These are phyloP conservation scores for Caenorhabditis inopinata DNA, from an alignment of 1,140 invertebrate genomes.

Conservation along the genomic window DNA sequence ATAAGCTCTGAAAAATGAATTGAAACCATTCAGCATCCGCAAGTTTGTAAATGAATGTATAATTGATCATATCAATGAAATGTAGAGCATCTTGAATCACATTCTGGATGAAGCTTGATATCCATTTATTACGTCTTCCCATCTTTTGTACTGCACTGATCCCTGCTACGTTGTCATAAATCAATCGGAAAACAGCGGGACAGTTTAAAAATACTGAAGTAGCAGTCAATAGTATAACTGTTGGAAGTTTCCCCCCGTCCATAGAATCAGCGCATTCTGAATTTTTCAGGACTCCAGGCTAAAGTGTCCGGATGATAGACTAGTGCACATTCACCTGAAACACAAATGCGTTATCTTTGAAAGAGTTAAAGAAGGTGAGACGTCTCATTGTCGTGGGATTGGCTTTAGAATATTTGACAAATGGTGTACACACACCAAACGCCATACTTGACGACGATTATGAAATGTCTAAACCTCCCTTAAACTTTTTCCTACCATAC, in stretches of 20 bases:
- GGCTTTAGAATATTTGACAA: too few relatives aligned
- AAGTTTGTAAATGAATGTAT: background rate
- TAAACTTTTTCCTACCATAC: background rate
- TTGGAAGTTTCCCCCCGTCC: background rate
- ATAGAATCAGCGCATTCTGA: background rate
- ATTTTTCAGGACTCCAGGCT: background rate
- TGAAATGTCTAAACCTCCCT: too few relatives aligned
- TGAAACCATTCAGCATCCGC: background rate
- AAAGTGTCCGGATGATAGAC: background rate
- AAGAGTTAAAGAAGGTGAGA: too few relatives aligned
- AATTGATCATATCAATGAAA: background rate
- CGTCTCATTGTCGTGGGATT: too few relatives aligned
- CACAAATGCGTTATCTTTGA: too few relatives aligned
- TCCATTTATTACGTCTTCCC: background rate
- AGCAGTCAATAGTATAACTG: background rate
- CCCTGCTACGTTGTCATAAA: background rate
- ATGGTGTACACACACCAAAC: too few relatives aligned
- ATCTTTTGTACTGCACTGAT: background rate
- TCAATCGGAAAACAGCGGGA: background rate
- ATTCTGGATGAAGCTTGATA: background rate
- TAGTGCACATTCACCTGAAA: background rate
- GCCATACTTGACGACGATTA: too few relatives aligned
- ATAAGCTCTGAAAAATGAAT: background rate
- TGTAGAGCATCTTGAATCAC: constrained; percentile 13
- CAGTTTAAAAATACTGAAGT: background rate